A percentile compares a stretch with the other conserved stretches of the same genome.
Evolutionary conservation across 2,888 invertebrate genomes (phyloP).

Genomic region (Drosophila cognata): DNA sequence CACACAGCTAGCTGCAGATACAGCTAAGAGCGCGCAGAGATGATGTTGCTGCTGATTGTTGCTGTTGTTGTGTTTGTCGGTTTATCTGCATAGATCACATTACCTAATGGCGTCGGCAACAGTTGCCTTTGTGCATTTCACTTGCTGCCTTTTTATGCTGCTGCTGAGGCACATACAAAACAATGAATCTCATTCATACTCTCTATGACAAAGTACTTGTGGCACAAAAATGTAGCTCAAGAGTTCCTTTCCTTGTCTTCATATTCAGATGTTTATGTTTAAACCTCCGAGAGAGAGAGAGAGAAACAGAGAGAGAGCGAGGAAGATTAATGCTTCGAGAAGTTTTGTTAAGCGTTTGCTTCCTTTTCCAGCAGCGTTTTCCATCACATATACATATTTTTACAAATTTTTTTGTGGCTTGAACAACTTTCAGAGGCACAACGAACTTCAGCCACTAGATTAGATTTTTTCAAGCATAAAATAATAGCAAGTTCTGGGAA

Average conservation of each 20-base stretch:
- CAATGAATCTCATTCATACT: conserved; percentile 56
- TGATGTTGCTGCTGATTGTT: conserved; percentile 32
- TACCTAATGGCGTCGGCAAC: conserved; percentile 72
- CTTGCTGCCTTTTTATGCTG: conserved; percentile 54
- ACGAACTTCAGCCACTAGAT: background rate
- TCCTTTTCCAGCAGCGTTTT: conserved; percentile 16
- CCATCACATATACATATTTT: background rate
- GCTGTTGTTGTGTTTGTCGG: conserved; percentile 31
- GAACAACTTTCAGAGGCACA: background rate
- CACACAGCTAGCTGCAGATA: conserved; percentile 16
- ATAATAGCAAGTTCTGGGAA: background rate
- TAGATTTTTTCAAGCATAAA: background rate
- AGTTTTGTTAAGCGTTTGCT: conserved; percentile 25
- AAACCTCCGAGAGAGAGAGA: background rate
- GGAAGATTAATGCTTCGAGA: conserved; percentile 17
- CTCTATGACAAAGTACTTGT: too few relatives aligned
- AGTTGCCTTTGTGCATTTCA: conserved; percentile 56
- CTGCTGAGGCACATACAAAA: conserved; percentile 29
- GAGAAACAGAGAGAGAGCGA: background rate
- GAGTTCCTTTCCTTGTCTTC: conserved; percentile 9
- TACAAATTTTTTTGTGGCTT: background rate
- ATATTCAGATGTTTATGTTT: background rate
- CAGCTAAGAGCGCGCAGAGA: conserved; percentile 16
- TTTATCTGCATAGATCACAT: conserved; percentile 65
- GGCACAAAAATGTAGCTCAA: conserved; percentile 47